A percentile compares a stretch with the other conserved stretches of the same genome.
phyloP scores from a whole-genome alignment of 2,888 invertebrate genomes.

The Bhutanitis thaidina region DNA sequence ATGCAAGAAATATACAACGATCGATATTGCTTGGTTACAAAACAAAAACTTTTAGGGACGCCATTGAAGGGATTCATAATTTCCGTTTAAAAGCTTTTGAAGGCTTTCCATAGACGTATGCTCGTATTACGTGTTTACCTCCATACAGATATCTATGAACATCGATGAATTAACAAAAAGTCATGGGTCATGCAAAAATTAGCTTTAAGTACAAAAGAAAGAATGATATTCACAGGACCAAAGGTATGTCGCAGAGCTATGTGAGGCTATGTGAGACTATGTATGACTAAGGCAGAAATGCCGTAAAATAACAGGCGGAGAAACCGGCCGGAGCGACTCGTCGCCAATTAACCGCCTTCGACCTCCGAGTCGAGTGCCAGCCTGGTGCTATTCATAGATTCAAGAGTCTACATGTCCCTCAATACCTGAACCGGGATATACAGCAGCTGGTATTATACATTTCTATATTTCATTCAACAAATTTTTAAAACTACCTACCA shows the following conservation, averaged over 20 bases:
- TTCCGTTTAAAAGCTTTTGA: conserved; percentile 59
- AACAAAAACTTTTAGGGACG: conserved; percentile 51
- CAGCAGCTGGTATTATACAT: no score
- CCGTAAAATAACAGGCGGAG: conserved; percentile 61
- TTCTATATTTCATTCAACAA: no score
- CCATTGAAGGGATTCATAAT: conserved; percentile 59
- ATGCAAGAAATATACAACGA: conserved; percentile 26
- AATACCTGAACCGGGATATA: conserved; percentile 5
- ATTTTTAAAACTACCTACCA: no score
- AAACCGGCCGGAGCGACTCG: conserved; percentile 59
- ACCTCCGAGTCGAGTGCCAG: conserved; percentile 57
- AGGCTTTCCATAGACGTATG: conserved; percentile 28
- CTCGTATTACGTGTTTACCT: conserved; percentile 13
- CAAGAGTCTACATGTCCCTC: conserved; percentile 31
- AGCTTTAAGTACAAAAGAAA: conserved; percentile 6
- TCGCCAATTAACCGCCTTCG: conserved; percentile 75
- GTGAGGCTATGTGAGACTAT: no score
- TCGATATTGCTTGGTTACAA: conserved; percentile 72
- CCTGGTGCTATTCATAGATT: conserved; percentile 55
- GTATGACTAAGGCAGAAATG: conserved; percentile 53
- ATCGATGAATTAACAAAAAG: neutral
- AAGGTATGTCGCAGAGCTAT: conserved; percentile 22
- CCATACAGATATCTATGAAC: neutral
- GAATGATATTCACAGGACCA: neutral
- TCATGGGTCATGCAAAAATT: neutral